phyloP scores from a whole-genome alignment of 2,113 vertebrate species.

The Pavo muticus region DNA sequence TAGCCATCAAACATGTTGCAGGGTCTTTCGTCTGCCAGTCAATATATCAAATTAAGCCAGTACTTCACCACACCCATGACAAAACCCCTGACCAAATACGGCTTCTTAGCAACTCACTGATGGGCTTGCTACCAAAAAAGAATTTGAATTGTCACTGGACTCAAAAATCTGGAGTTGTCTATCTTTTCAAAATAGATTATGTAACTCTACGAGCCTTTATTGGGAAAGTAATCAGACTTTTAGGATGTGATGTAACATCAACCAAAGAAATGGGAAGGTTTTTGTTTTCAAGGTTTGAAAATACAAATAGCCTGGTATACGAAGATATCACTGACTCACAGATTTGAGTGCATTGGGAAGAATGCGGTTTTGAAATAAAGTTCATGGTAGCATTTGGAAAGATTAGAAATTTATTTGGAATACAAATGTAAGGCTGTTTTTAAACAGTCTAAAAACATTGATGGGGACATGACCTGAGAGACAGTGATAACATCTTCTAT shows the following conservation, averaged over 20 bases:
- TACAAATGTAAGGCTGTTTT: neutral
- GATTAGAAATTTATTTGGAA: neutral
- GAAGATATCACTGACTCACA: neutral
- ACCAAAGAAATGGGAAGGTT: neutral
- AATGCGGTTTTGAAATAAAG: neutral
- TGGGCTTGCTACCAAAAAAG: neutral
- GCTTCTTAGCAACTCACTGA: neutral
- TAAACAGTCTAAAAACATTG: neutral
- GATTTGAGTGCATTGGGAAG: neutral
- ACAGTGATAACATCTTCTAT: neutral
- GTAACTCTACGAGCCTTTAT: neutral
- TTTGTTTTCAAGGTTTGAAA: neutral
- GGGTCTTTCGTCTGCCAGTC: accelerated
- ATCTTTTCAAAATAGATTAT: neutral
- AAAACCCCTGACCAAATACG: neutral
- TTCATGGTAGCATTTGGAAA: neutral
- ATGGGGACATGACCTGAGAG: neutral
- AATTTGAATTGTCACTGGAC: neutral
- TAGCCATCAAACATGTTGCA: neutral
- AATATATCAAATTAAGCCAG: neutral
- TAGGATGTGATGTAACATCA: neutral
- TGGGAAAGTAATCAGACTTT: neutral
- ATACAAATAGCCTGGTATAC: neutral
- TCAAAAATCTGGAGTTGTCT: neutral
- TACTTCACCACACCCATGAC: neutral